Percentiles rank a stretch among this genome's conserved stretches.
Conservation (phyloP, 2,888 invertebrate genomes). For the Cheilosia soror region DNA sequence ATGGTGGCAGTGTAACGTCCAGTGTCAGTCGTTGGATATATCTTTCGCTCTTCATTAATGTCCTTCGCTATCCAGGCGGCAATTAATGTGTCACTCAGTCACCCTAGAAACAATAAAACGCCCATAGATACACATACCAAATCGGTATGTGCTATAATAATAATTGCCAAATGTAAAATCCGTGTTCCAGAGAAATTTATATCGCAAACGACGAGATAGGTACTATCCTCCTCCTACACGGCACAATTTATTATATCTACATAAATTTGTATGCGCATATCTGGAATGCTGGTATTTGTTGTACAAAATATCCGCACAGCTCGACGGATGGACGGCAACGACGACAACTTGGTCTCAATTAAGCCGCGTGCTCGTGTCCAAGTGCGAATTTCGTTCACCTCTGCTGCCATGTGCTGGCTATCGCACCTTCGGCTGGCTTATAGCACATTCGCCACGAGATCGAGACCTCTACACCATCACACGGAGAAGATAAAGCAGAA, state of each 20-base stretch:
- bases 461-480: slow-evolving; percentile 9
- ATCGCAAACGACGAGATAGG: slow-evolving; percentile 61
- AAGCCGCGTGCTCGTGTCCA: slow-evolving; percentile 69
- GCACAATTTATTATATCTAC: slow-evolving; percentile 60
- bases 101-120: slow-evolving; percentile 56
- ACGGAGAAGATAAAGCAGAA: slow-evolving; percentile 54
- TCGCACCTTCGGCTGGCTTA: slow-evolving; percentile 58
- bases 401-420: slow-evolving; percentile 55
- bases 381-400: slow-evolving; percentile 63
- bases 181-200: slow-evolving; percentile 71
- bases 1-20: slow-evolving; percentile 49
- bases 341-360: slow-evolving; percentile 68
- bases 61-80: slow-evolving; percentile 35
- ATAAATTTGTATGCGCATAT: slow-evolving; percentile 47
- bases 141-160: slow-evolving; percentile 19
- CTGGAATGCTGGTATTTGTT: slow-evolving; percentile 66
- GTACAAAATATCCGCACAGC: slow-evolving; percentile 66
- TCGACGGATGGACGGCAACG: slow-evolving; percentile 4
- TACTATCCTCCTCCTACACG: slow-evolving; percentile 39
- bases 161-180: slow-evolving; percentile 74
- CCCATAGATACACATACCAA: slow-evolving; percentile 27
- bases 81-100: slow-evolving; percentile 60
- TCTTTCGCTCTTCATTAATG: slow-evolving; percentile 27
- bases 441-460: slow-evolving; percentile 57
- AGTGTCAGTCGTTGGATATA: slow-evolving; percentile 1